Evolutionary conservation across 2,797 vertebrate species (phyloP), one percentile per base, ranked within the genome.

Genomic region (Vireo griseus): DNA sequence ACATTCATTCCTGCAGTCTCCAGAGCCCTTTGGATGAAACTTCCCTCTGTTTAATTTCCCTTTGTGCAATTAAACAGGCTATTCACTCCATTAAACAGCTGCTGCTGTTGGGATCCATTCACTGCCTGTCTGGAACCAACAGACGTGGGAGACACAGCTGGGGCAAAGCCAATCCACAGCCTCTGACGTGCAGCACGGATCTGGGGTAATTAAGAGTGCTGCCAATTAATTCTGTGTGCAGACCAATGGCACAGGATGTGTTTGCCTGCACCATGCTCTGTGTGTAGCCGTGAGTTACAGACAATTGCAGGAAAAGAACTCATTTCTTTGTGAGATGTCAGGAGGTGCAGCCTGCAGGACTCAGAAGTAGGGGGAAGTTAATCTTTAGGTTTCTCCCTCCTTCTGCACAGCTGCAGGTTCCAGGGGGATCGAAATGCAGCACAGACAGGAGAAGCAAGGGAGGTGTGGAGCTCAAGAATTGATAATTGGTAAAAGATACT

Each of bases 91-190:
- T 76, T 61, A 40, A 88, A 29, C 63, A 68, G 22, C 65, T 79
- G 42, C 72, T 69, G 59, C 65, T 80, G 10, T 26, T 76, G 65
- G 31, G 47, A 65, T 59, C 42, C 9, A 4, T 58, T 73, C 48
- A 8, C 47, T 73, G 33, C 58, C 62, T 45, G 4, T 29, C 0
- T 1, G 35, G 25, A 88, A 15, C 50, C 14, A 76, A 21, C 25
- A 81, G 63, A 59, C 1, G 0, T 9, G 5, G 50, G 13, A 77
- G 22, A 52, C 7, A 28, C 22, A 6, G 31, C 0, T 65, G 71
- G 45, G 59, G 17, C 42, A 42, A 42, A 83, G 65, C 42, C 22
- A 45, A 12, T 48, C 67, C 42, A 3, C 40, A 35, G 48, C 44
- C 13, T 78, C 76, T 54, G 54, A 17, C n/a, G 16, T 31, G 47